phyloP scores from a whole-genome alignment of 2,113 vertebrate species.

The Ploceus nigricollis region DNA sequence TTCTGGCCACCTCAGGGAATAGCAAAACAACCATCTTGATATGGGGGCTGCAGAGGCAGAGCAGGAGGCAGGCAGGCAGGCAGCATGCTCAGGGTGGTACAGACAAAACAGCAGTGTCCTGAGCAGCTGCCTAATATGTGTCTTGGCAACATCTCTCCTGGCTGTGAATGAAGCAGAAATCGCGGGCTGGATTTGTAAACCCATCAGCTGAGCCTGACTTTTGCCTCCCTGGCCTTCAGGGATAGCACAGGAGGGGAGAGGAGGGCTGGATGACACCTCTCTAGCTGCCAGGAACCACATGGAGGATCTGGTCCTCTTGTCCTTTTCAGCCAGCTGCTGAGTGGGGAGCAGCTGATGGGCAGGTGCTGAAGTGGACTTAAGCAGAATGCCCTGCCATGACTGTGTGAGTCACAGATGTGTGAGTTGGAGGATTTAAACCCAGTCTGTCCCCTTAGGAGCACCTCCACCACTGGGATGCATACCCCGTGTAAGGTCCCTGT shows the following conservation, averaged over 20 bases:
- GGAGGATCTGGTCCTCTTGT: background rate
- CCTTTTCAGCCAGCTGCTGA: background rate
- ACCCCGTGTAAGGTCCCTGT: fast-evolving
- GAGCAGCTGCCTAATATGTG: conserved; percentile 24
- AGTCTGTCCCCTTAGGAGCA: background rate
- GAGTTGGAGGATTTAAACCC: background rate
- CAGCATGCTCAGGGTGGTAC: background rate
- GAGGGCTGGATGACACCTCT: background rate
- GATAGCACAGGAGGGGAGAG: fast-evolving
- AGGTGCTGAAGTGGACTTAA: background rate
- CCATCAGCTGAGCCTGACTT: background rate
- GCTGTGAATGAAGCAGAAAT: conserved; percentile 3
- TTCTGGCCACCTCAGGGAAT: background rate
- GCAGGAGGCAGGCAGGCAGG: background rate
- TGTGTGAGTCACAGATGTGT: too few species aligned
- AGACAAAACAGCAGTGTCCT: conserved; percentile 27
- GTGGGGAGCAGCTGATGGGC: background rate
- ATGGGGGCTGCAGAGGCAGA: background rate
- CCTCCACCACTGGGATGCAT: background rate
- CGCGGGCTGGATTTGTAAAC: background rate
- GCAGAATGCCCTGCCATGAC: background rate
- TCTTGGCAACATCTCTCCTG: background rate
- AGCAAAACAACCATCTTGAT: fast-evolving
- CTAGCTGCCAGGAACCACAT: background rate
- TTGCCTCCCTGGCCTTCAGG: background rate